Conservation (phyloP, 2,797 vertebrate genomes). For the Limosa lapponica region DNA sequence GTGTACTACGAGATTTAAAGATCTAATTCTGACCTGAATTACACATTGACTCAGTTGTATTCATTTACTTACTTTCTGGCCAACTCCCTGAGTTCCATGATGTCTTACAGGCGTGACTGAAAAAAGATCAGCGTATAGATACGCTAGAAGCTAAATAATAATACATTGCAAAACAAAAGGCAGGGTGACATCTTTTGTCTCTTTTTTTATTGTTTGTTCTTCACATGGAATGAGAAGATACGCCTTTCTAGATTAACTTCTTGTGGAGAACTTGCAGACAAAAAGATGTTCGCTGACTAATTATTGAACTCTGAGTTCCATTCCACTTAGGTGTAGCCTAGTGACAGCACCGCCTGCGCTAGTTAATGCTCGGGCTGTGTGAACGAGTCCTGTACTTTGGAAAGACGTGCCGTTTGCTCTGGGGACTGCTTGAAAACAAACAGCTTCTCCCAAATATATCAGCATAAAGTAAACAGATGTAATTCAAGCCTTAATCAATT, state of each 20-base stretch:
- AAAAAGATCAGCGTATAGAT: constrained; percentile 25
- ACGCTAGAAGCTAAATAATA: constrained; percentile 28
- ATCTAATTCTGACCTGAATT: background rate
- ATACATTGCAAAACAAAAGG: background rate
- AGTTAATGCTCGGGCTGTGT: background rate
- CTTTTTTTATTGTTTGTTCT: background rate
- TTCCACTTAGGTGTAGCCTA: background rate
- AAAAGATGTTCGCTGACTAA: constrained; percentile 12
- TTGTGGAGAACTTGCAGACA: background rate
- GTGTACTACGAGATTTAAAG: background rate
- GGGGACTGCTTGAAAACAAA: background rate
- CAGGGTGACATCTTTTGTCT: constrained; percentile 36
- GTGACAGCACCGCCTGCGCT: background rate
- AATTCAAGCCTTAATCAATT: background rate
- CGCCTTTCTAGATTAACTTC: constrained; percentile 14
- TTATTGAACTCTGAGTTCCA: background rate
- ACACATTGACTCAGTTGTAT: background rate
- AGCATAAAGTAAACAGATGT: background rate
- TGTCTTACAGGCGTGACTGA: background rate
- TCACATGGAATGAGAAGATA: background rate
- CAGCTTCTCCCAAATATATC: background rate
- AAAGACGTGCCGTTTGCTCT: background rate
- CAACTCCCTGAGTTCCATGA: constrained; percentile 39
- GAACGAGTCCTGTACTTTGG: background rate
- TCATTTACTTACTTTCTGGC: constrained; percentile 4